phyloP scores from a whole-genome alignment of 2,888 invertebrate species.

The Leucophora obtusa region DNA sequence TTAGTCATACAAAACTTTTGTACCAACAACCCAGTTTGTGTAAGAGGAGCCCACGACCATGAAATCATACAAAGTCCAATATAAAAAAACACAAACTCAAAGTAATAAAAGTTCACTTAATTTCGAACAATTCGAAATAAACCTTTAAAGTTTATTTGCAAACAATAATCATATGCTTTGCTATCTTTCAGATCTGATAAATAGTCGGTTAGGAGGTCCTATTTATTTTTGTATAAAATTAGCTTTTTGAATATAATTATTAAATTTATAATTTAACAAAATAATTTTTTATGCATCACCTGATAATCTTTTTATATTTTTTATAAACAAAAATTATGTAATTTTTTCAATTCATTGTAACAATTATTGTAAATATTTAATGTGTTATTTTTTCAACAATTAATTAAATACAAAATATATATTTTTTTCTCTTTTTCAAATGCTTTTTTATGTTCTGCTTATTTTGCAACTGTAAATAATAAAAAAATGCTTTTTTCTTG shows the following conservation, averaged over 20 bases:
- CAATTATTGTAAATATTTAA: slow-evolving; percentile 62
- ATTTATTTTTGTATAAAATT: too few relatives aligned
- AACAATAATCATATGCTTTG: too few relatives aligned
- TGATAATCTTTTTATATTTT: slow-evolving; percentile 23
- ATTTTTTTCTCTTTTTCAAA: slow-evolving; percentile 64
- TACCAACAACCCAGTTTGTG: too few relatives aligned
- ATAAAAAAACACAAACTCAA: too few relatives aligned
- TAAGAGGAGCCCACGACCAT: too few relatives aligned
- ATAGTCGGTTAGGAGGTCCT: too few relatives aligned
- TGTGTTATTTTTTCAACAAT: slow-evolving; percentile 58
- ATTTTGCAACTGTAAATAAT: slow-evolving; percentile 67
- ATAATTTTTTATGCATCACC: neutral
- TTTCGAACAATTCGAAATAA: too few relatives aligned
- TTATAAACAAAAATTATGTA: slow-evolving; percentile 33
- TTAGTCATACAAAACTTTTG: too few relatives aligned
- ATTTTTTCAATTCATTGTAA: slow-evolving; percentile 54
- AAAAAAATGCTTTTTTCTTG: slow-evolving; percentile 38
- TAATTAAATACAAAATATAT: slow-evolving; percentile 57
- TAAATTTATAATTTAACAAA: neutral
- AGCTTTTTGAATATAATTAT: neutral
- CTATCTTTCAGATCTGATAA: too few relatives aligned
- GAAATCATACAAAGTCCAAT: too few relatives aligned
- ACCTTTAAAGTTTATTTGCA: too few relatives aligned
- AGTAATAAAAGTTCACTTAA: too few relatives aligned
- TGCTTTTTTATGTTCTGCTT: slow-evolving; percentile 67